Evolutionary conservation across 2,797 vertebrate genomes (phyloP), one percentile per base, ranked within the genome.

Genomic region (Mormyrus proboscirostris): DNA sequence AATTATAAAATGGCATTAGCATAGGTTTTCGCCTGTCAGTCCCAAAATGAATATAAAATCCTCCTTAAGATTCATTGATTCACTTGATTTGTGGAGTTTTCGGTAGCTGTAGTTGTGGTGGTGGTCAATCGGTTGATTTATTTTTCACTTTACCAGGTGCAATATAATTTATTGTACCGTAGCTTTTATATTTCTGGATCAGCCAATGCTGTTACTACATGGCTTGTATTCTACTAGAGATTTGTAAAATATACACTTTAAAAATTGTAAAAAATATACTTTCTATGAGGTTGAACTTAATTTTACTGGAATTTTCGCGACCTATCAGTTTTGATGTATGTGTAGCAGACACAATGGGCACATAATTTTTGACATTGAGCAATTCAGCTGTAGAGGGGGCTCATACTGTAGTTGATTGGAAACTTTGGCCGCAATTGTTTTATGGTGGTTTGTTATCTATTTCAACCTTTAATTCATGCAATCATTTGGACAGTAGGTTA

Each of bases 21-120:
- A 19, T 69, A 10, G 79, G 9, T n/a, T 57, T 88, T 53, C n/a
- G 2, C 2, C 29, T 2, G 9, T 88, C 59, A 38, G n/a, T 16
- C n/a, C 2, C 53, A 87, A 53, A 44, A 76, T 83, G 73, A 88
- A 88, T 62, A 49, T 22, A 47, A 84, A 86, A 90, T 85, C 59
- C 79, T 88, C 22, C 62, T 44, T 38, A 16, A 82, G 25, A 38
- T 49, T 14, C 10, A 25, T 38, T 8, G 12, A 49, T 76, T 86
- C 83, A 6, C 22, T 69, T 90, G 3, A 22, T 4, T 8, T 82
- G 41, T 59, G 73, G 29, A 53, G 14, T 53, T 84, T 90, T 88
- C n/a, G 4, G 38, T 62, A 49, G 44, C 53, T 33, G 22, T 50
- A 62, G 19, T 22, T n/a, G 25, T 22, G 76, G 25, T 19, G n/a